phyloP scores from a whole-genome alignment of 2,797 vertebrate species.

The Poliocrania exsul region DNA sequence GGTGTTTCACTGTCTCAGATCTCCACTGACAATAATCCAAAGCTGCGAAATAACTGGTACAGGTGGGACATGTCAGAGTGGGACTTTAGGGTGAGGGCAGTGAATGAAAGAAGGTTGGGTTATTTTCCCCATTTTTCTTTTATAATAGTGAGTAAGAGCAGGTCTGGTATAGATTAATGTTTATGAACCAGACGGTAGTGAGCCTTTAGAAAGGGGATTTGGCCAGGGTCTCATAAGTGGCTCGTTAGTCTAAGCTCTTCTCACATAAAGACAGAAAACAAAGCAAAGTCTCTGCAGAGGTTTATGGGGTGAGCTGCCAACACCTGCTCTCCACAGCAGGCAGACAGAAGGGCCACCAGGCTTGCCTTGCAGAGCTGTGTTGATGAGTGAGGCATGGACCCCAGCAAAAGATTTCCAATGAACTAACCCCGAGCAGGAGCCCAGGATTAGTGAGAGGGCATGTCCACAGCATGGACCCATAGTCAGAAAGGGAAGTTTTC shows the following conservation, averaged over 20 bases:
- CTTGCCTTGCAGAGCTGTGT: neutral
- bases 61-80: neutral
- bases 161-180: conserved; percentile 8
- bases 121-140: neutral
- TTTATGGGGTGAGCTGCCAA: neutral
- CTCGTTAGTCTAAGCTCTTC: neutral
- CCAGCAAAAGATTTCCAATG: neutral
- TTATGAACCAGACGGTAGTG: neutral
- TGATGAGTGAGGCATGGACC: neutral
- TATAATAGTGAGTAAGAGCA: neutral
- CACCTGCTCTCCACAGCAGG: conserved; percentile 12
- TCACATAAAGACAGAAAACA: neutral
- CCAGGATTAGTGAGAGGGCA: neutral
- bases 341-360: neutral
- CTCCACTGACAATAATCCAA: neutral
- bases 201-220: conserved; percentile 3
- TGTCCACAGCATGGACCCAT: rapidly evolving
- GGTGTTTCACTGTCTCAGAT: neutral
- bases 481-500: neutral
- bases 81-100: neutral
- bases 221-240: neutral
- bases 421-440: neutral
- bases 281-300: neutral
- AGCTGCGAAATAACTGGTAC: neutral
- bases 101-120: rapidly evolving